Base-by-base conservation (phyloP, 1,140 invertebrate species). In the Brachionus rotundiformis region DNA sequence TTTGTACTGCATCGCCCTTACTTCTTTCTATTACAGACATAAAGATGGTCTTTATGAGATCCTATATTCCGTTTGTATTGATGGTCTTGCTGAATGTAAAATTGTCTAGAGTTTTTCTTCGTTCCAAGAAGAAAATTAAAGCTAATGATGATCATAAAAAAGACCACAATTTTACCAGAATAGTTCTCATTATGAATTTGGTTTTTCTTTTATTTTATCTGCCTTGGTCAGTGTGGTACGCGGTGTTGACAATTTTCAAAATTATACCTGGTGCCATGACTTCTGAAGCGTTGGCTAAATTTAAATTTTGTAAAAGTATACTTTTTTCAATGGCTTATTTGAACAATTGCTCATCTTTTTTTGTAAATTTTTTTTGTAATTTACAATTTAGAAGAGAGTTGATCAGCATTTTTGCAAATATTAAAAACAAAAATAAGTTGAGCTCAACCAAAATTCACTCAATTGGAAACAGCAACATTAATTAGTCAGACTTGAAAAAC, bases 341-440 rank as follows among this genome's bases (percentile, higher is more conserved):
- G 23, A 63, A 63, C 59, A 63, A 63, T 63, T 63, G 23, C n/a
- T 63, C 59, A 63, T 63, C 59, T 13, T 63, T 63, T 63, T 63
- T 63, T 63, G 29, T 63, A 7, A 63, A 63, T 63, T 29, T 63
- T 29, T 63, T 63, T 29, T 5, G 8, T 27, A 63, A 63, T 31
- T 29, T 29, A 27, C 59, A 63, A 29, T 63, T 63, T 31, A 27
- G 59, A 63, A 63, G n/a, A 1, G 59, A 63, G 27, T 13, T 63
- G 27, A 63, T 31, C 7, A 11, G n/a, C n/a, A 1, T 63, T 11
- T 63, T 63, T 23, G 27, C 23, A 49, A n/a, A 7, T 16, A 49
- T 49, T 6, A 19, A 6, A 16, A 49, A 49, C 3, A 36, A 5
- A 49, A 49, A 49, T 16, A 49, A 49, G 16, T 11, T 49, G 7